Base-by-base conservation (phyloP, 2,888 invertebrate genomes). In the Gymnoscelis rufifasciata region DNA sequence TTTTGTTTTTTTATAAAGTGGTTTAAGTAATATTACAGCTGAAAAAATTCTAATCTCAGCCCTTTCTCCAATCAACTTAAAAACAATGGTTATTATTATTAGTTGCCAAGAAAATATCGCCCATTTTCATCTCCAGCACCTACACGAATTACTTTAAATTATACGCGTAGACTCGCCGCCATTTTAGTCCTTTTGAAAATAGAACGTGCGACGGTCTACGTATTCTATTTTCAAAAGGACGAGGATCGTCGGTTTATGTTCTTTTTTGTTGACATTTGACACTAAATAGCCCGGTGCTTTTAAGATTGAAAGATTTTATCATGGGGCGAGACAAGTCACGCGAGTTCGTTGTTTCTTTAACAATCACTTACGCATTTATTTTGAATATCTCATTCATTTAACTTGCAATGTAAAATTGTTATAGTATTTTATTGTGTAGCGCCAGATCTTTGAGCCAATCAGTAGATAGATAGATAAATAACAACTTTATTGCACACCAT, bases 221-320 rank as follows among this genome's bases (percentile, higher is more conserved):
- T 35, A 28, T 29, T 39, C 48, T 48, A 48, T 43, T 48, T 48
- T 48, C 24, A 41, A 41, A 26, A 59, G 58, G 52, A 57, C 49
- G 58, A 49, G 56, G 61, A 62, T 60, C 54, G 38, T 52, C 51
- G 71, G 68, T 72, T 74, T 69, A 69, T 72, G 73, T 33, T 52
- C 54, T 60, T 60, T 62, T 59, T 47, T 45, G 54, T 61, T 15
- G 31, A 33, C 59, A 64, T 66, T 51, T 60, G 60, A 70, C 59
- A 64, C 60, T 61, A 57, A 55, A 41, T 43, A 44, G 50, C 50
- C 43, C 11, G 45, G 8, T 13, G 38, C 38, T 29, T 38, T 47
- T 38, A 19, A 30, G 38, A 43, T 38, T 50, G 38, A 31, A 36
- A 56, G 60, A 68, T 66, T 54, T 60, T 45, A 51, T 53, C 43